Evolutionary conservation across 2,888 invertebrate species (phyloP), one percentile per base, ranked within the genome.

Genomic region (Tenthredo scrophulariae): DNA sequence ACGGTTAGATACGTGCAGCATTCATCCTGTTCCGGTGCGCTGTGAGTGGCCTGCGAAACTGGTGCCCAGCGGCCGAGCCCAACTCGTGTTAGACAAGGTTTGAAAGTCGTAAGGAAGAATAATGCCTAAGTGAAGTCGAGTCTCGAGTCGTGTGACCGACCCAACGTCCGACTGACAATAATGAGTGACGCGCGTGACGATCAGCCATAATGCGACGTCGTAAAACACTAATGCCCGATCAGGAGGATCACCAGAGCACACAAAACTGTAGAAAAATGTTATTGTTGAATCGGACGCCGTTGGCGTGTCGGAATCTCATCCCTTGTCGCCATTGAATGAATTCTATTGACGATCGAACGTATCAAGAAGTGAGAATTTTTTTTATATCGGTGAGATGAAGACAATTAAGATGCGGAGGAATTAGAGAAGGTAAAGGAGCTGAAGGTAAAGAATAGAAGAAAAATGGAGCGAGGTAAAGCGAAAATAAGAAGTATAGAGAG

Each of bases 171-270:
- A 10, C 13, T 37, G 62, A 80, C 77, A 77, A 80, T 74, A 84
- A 26, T 89, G 89, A 92, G 87, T 90, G 91, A 92, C 90, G 86
- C 88, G 90, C 91, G 90, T 92, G 91, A 92, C 91, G 90, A 87
- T 86, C 84, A 84, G 89, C 87, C 91, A 58, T 54, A 83, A 83
- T 46, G 83, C 46, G 84, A 72, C 87, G 89, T 92, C 89, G 91
- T 92, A 92, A 93, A 92, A 91, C 91, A 91, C 92, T 93, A 93
- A 93, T 93, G 89, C 87, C 89, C 90, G 90, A 92, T 93, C 90
- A 92, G 91, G 91, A 91, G 91, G 88, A 90, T 26, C 40, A 22
- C 58, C 33, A 26, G 9, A 37, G 18, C 43, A 54, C n/a, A 29
- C 33, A 22, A 26, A 62, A 40, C 37, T 29, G 37, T 40, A 29